Evolutionary conservation across 1,140 invertebrate genomes (phyloP).

Genomic region (Eupristina koningsbergeri): DNA sequence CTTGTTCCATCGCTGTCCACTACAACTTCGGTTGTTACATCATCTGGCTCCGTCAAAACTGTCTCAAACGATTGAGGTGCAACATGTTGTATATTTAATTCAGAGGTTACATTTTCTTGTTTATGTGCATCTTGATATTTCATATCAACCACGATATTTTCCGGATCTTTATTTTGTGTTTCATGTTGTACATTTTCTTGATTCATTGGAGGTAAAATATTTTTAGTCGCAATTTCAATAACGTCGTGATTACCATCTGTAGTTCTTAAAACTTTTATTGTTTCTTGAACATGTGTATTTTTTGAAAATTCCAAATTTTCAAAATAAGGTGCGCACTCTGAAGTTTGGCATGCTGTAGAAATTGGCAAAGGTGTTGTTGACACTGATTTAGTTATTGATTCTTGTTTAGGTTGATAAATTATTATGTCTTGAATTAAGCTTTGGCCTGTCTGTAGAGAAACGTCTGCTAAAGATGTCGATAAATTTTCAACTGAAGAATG

Average conservation of each 20-base stretch:
- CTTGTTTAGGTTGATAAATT: constrained; percentile 57
- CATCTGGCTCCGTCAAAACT: constrained; percentile 83
- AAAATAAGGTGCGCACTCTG: constrained; percentile 54
- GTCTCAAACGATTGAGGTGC: constrained; percentile 85
- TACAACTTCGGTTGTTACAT: constrained; percentile 84
- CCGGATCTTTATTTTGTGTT: constrained; percentile 50
- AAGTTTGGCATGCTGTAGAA: constrained; percentile 56
- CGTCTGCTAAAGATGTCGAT: constrained; percentile 66
- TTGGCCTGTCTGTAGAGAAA: constrained; percentile 69
- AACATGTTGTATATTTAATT: constrained; percentile 78
- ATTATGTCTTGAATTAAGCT: constrained; percentile 63
- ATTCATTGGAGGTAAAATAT: constrained; percentile 71
- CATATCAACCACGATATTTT: constrained; percentile 82
- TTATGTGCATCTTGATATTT: constrained; percentile 77
- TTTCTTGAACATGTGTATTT: constrained; percentile 71
- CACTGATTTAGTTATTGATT: constrained; percentile 61
- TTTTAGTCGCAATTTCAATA: constrained; percentile 83
- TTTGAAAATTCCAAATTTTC: constrained; percentile 36
- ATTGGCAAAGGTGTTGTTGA: constrained; percentile 62
- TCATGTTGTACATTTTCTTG: constrained; percentile 62
- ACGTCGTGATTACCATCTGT: constrained; percentile 81
- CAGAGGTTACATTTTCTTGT: constrained; percentile 73
- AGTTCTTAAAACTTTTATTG: constrained; percentile 81
- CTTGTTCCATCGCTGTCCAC: constrained; percentile 87
- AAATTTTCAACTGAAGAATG: constrained; percentile 60